Conservation (phyloP, 2,888 invertebrate genomes). For the Muschampia plurimacula region DNA sequence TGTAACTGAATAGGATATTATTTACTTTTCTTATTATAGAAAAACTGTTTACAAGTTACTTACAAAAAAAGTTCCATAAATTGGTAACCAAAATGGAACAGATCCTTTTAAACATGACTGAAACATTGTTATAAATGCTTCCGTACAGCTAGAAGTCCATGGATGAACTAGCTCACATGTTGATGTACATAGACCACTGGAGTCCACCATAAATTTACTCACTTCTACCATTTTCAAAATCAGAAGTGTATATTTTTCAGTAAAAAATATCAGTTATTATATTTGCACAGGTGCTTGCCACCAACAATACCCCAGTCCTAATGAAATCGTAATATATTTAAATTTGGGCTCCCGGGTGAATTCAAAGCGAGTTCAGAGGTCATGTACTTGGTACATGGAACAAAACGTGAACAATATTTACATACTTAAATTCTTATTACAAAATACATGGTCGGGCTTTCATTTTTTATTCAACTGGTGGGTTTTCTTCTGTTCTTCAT, state of each 20-base stretch:
- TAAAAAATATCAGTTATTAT: not conserved
- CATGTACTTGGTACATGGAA: not conserved
- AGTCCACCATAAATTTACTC: slow-evolving; percentile 65
- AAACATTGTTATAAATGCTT: slow-evolving; percentile 60
- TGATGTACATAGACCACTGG: slow-evolving; percentile 47
- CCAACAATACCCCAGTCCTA: not conserved
- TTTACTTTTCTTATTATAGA: too few relatives aligned
- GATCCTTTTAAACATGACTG: slow-evolving; percentile 57
- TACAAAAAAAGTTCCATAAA: slow-evolving; percentile 47
- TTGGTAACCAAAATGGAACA: slow-evolving; percentile 59
- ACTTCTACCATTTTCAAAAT: slow-evolving; percentile 64
- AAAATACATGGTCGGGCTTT: too few relatives aligned
- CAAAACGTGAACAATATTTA: not conserved
- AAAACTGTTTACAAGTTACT: slow-evolving; percentile 12
- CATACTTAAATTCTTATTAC: not conserved
- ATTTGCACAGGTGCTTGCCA: not conserved
- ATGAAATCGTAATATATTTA: slow-evolving; percentile 12
- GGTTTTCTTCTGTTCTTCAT: too few relatives aligned
- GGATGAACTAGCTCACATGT: slow-evolving; percentile 71
- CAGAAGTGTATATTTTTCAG: not conserved
- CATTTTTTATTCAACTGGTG: too few relatives aligned
- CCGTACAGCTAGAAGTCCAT: slow-evolving; percentile 63
- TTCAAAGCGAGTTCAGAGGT: slow-evolving; percentile 21
- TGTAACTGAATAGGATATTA: too few relatives aligned
- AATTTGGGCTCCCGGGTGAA: not conserved